Evolutionary conservation across 2,888 invertebrate species (phyloP).

Genomic region (Agriopis marginaria): DNA sequence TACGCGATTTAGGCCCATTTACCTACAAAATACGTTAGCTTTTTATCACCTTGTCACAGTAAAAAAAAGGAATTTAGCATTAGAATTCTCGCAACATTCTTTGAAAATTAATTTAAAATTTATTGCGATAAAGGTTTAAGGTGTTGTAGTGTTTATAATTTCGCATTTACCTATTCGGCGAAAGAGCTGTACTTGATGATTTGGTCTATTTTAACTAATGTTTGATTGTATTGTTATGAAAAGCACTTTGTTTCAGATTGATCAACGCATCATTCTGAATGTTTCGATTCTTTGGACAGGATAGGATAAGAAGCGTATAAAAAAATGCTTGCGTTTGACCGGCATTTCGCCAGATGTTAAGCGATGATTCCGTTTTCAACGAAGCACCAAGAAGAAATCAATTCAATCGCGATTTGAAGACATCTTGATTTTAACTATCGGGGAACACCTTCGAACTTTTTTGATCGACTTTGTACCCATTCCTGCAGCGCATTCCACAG

Average conservation of each 20-base stretch:
- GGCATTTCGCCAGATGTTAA: too few species aligned
- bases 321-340: too few species aligned
- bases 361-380: too few species aligned
- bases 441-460: too few species aligned
- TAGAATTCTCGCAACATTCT: too few species aligned
- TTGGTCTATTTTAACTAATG: constrained; percentile 33
- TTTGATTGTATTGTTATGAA: constrained; percentile 38
- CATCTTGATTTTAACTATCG: too few species aligned
- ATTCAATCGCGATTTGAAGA: too few species aligned
- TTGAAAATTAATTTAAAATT: not conserved
- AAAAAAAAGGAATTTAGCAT: not conserved
- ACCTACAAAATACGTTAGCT: constrained; percentile 30
- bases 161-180: constrained; percentile 38
- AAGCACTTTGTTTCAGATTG: constrained; percentile 33
- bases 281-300: constrained; percentile 15
- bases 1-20: constrained; percentile 50
- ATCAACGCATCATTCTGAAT: constrained; percentile 25
- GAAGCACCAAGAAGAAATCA: too few species aligned
- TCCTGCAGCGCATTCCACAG: too few species aligned
- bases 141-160: constrained; percentile 17
- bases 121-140: constrained; percentile 19
- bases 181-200: constrained; percentile 36
- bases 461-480: too few species aligned
- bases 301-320: not conserved
- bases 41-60: constrained; percentile 10